Evolutionary conservation across 2,113 vertebrate species (phyloP).

Genomic region (Lota lota): DNA sequence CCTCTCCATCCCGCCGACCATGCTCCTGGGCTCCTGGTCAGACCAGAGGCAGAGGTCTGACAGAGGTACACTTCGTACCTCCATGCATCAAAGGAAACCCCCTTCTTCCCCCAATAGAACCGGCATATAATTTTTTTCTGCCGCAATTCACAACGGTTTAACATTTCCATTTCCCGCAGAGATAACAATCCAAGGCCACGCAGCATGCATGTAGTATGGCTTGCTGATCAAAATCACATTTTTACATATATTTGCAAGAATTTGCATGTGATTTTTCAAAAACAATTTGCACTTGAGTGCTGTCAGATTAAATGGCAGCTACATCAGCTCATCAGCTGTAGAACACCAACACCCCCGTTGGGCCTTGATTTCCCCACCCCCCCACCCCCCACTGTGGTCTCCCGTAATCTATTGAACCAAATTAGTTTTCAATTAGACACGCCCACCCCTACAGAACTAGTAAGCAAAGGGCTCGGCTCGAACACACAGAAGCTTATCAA

Average conservation of each 20-base stretch:
- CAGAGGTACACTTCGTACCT: not conserved
- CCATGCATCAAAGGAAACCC: not conserved
- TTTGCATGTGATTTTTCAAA: no score
- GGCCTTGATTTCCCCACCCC: not conserved
- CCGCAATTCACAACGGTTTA: no score
- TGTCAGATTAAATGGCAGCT: not conserved
- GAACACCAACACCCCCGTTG: not conserved
- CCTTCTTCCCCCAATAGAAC: no score
- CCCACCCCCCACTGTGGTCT: not conserved
- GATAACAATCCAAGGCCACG: no score
- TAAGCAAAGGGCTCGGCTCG: no score
- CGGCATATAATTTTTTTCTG: no score
- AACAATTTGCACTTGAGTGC: not conserved
- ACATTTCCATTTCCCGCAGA: no score
- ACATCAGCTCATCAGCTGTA: not conserved
- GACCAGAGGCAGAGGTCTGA: constrained; percentile 19
- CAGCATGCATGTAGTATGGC: no score
- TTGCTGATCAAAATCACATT: no score
- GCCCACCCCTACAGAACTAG: no score
- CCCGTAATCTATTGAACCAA: not conserved
- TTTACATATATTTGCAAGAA: no score
- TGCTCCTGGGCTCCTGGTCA: constrained; percentile 64
- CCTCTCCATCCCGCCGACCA: constrained; percentile 54
- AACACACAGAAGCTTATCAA: no score
- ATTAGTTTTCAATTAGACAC: not conserved